phyloP scores from a whole-genome alignment of 1,140 invertebrate species.

The Galendromus occidentalis region DNA sequence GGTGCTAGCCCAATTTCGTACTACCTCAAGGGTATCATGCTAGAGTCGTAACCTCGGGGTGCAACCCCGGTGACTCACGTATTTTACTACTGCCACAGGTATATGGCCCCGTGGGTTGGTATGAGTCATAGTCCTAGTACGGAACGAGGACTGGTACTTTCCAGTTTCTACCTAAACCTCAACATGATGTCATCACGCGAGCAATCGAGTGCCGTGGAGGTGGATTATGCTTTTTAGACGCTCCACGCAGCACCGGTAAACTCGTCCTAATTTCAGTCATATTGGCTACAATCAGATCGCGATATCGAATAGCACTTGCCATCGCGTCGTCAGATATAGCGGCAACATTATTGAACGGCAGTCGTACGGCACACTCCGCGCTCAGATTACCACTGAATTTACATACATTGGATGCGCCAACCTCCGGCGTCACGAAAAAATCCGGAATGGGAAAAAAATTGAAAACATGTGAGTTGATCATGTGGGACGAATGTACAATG shows the following conservation, averaged over 20 bases:
- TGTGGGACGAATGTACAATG: conserved; percentile 29
- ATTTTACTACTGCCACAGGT: too few species aligned
- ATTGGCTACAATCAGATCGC: conserved; percentile 17
- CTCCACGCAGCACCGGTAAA: conserved; percentile 11
- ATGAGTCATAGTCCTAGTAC: too few species aligned
- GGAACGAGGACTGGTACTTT: too few species aligned
- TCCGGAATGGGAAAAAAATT: conserved; percentile 21
- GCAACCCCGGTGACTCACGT: too few species aligned
- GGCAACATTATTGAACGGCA: conserved; percentile 12
- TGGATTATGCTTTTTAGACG: conserved; percentile 12
- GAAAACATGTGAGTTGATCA: conserved; percentile 22
- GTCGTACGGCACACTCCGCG: neutral
- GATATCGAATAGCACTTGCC: conserved; percentile 17
- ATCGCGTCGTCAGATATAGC: conserved; percentile 19
- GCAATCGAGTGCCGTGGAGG: neutral
- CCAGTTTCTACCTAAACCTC: too few species aligned
- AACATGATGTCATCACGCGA: neutral
- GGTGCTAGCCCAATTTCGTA: too few species aligned
- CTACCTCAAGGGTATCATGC: too few species aligned
- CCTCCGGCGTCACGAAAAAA: conserved; percentile 21
- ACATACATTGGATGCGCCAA: conserved; percentile 14
- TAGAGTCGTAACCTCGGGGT: too few species aligned
- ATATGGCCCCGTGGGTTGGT: too few species aligned
- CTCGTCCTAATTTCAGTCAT: conserved; percentile 15
- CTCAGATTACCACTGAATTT: conserved; percentile 20